phyloP scores from a whole-genome alignment of 2,888 invertebrate species.

The Tortrix viridana region DNA sequence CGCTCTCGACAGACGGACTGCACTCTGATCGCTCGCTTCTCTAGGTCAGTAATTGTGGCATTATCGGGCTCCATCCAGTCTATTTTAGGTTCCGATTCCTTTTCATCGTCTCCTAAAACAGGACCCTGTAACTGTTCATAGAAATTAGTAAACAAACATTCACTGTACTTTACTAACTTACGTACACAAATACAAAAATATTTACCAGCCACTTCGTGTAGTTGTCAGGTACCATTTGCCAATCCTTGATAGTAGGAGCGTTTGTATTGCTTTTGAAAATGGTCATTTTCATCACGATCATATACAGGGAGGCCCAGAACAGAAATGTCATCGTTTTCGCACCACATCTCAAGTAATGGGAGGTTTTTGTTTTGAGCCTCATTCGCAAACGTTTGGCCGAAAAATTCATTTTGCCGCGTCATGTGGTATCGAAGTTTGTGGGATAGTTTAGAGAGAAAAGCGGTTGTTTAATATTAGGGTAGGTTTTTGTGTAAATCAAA shows the following conservation, averaged over 20 bases:
- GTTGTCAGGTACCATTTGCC: constrained; percentile 74
- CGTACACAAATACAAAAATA: constrained; percentile 4
- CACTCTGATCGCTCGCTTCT: constrained; percentile 71
- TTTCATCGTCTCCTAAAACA: constrained; percentile 65
- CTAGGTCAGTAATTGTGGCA: constrained; percentile 74
- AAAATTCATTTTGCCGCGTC: constrained; percentile 66
- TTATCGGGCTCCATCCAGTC: constrained; percentile 73
- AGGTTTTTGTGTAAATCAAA: constrained; percentile 42
- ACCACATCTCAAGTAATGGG: constrained; percentile 72
- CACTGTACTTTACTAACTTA: background rate
- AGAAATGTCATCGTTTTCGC: constrained; percentile 76
- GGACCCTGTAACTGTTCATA: constrained; percentile 68
- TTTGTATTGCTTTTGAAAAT: constrained; percentile 72
- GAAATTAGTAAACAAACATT: constrained; percentile 6
- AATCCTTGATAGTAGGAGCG: constrained; percentile 65
- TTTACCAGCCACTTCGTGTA: constrained; percentile 79
- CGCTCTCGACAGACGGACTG: constrained; percentile 77
- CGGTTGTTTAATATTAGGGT: constrained; percentile 3
- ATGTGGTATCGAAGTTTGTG: constrained; percentile 56
- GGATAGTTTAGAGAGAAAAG: constrained; percentile 41
- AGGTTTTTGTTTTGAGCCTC: constrained; percentile 65
- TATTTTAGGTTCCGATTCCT: constrained; percentile 49
- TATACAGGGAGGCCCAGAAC: constrained; percentile 76
- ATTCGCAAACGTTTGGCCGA: constrained; percentile 65
- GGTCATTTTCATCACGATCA: constrained; percentile 78